Conservation (phyloP, 1,140 invertebrate species). For the Drosophila jambulina region DNA sequence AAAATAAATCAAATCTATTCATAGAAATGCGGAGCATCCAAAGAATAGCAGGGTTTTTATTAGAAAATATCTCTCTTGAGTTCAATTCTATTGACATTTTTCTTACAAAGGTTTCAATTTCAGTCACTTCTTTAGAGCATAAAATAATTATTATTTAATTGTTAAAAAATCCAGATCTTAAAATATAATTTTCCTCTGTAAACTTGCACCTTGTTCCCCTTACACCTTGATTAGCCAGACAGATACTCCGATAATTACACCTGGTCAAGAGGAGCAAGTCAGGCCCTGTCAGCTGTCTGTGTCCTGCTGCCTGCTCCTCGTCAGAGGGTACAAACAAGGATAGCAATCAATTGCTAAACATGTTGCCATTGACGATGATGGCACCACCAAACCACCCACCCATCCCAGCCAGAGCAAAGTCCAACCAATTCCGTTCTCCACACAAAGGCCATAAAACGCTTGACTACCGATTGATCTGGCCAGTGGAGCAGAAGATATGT, state of each 20-base stretch:
- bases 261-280: constrained; percentile 8
- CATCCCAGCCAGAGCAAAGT: not conserved
- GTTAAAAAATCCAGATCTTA: fast-evolving
- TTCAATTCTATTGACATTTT: too few species aligned
- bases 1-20: not conserved
- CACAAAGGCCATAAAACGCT: constrained; percentile 59
- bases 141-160: not conserved
- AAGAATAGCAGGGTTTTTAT: not conserved
- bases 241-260: constrained; percentile 48
- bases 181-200: not conserved
- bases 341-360: constrained; percentile 68
- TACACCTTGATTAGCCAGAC: constrained; percentile 53
- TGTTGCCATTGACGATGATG: constrained; percentile 55
- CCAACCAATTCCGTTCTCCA: constrained; percentile 3
- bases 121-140: not conserved
- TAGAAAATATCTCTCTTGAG: not conserved
- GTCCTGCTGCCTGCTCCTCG: not conserved
- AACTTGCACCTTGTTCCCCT: not conserved
- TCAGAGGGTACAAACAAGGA: constrained; percentile 35
- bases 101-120: not conserved
- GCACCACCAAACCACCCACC: constrained; percentile 1
- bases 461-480: constrained; percentile 52
- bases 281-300: constrained; percentile 2
- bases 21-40: not conserved
- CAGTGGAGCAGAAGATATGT: constrained; percentile 29